These are phyloP conservation scores for Hypomecis atomaria DNA, from an alignment of 2,888 invertebrate species.

Conservation along the genomic window DNA sequence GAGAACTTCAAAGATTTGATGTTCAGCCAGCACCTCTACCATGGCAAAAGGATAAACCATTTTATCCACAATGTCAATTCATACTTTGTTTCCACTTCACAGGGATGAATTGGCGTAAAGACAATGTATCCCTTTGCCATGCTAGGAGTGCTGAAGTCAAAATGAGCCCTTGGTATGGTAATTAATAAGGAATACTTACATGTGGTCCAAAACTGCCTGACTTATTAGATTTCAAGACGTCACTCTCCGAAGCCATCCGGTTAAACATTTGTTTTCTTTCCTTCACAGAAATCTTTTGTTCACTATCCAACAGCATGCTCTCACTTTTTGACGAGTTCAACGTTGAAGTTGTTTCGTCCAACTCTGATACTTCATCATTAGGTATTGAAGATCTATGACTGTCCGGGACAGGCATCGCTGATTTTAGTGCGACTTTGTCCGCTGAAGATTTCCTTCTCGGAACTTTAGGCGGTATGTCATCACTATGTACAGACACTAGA, in stretches of 20 bases:
- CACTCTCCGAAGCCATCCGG: constrained; percentile 93
- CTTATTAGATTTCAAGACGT: constrained; percentile 83
- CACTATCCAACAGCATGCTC: constrained; percentile 75
- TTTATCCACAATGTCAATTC: too few species aligned
- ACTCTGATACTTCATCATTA: constrained; percentile 55
- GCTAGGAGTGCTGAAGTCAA: too few species aligned
- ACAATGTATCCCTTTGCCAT: too few species aligned
- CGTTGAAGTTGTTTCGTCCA: constrained; percentile 51
- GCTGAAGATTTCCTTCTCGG: constrained; percentile 65
- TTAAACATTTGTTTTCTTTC: constrained; percentile 97
- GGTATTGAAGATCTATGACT: constrained; percentile 56
- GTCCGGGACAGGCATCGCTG: constrained; percentile 45
- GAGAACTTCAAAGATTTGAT: too few species aligned
- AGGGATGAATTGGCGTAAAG: too few species aligned
- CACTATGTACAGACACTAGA: constrained; percentile 48
- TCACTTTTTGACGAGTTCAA: constrained; percentile 71
- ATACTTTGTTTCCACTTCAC: too few species aligned
- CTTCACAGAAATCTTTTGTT: constrained; percentile 93
- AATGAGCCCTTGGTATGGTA: too few species aligned
- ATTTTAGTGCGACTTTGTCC: constrained; percentile 64
- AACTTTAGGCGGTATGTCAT: constrained; percentile 67
- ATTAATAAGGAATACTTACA: constrained; percentile 76
- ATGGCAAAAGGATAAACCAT: too few species aligned
- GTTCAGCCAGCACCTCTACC: too few species aligned
- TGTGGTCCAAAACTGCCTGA: constrained; percentile 74